Conservation (phyloP, 2,888 invertebrate genomes). For the Eupithecia vulgata region DNA sequence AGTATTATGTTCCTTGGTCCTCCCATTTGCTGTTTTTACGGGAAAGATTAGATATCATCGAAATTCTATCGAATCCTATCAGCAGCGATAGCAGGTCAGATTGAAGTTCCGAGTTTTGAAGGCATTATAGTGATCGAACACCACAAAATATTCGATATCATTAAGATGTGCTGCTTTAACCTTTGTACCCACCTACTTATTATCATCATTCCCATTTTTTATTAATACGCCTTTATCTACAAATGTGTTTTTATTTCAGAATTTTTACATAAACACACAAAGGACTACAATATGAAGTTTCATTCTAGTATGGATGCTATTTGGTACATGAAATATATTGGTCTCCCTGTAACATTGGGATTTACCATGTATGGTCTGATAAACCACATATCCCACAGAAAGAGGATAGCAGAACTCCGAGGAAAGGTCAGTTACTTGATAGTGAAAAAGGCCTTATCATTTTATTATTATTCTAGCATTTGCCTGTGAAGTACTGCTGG, state of each 20-base stretch:
- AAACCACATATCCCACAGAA: conserved; percentile 64
- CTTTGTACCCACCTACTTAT: too few species aligned
- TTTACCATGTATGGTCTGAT: conserved; percentile 62
- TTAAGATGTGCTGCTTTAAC: too few species aligned
- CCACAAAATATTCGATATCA: too few species aligned
- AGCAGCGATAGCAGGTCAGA: neutral
- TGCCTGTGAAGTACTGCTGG: neutral
- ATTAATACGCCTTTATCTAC: too few species aligned
- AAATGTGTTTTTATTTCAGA: too few species aligned
- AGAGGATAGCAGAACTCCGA: conserved; percentile 69
- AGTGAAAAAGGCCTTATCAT: neutral
- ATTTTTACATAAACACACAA: neutral
- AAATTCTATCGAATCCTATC: neutral
- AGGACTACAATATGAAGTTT: conserved; percentile 52
- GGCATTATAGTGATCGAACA: neutral
- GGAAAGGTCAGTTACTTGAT: conserved; percentile 69
- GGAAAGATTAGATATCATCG: neutral
- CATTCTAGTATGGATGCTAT: conserved; percentile 43
- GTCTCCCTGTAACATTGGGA: conserved; percentile 64
- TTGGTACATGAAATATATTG: conserved; percentile 70
- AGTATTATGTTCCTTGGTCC: too few species aligned
- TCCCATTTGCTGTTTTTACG: neutral
- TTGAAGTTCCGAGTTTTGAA: neutral
- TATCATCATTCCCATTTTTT: too few species aligned
- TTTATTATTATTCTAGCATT: neutral